A percentile compares a stretch with the other conserved stretches of the same genome.
Evolutionary conservation across 2,797 vertebrate genomes (phyloP).

Genomic region (Pangasius mekongensis): DNA sequence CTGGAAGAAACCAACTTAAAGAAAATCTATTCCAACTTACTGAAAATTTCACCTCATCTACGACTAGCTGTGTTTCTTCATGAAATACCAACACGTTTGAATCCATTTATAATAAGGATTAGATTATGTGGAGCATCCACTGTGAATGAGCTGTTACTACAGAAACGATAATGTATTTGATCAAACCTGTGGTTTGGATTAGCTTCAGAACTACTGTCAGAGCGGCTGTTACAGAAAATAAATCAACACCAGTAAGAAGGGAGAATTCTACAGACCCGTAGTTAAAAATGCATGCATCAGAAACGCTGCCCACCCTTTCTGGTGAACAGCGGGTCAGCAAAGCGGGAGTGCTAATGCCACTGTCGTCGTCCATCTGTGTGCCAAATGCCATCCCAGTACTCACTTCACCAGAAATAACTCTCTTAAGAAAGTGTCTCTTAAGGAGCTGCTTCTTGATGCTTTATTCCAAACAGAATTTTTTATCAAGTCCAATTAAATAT

Average conservation of each 20-base stretch:
- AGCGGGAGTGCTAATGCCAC: slow-evolving; percentile 40
- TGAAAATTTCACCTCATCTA: background rate
- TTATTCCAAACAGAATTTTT: slow-evolving; percentile 36
- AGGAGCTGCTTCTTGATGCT: slow-evolving; percentile 3
- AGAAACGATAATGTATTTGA: background rate
- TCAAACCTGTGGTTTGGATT: background rate
- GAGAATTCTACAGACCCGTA: background rate
- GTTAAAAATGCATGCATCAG: slow-evolving; percentile 7
- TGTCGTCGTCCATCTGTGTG: slow-evolving; percentile 54
- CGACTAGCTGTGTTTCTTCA: too few species aligned
- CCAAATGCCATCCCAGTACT: slow-evolving; percentile 29
- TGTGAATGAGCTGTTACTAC: background rate
- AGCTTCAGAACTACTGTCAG: too few species aligned
- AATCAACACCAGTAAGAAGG: background rate
- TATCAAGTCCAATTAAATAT: slow-evolving; percentile 26
- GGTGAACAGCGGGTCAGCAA: slow-evolving; percentile 17
- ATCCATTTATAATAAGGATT: background rate
- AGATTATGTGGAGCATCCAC: background rate
- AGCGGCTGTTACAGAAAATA: background rate
- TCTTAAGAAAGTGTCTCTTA: slow-evolving; percentile 35
- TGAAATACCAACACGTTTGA: background rate
- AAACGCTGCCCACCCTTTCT: background rate
- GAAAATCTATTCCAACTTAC: background rate
- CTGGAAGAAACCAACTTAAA: background rate
- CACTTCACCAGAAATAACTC: slow-evolving; percentile 17